Conservation (phyloP, 2,888 invertebrate genomes). For the Neocrepidodera transversa region DNA sequence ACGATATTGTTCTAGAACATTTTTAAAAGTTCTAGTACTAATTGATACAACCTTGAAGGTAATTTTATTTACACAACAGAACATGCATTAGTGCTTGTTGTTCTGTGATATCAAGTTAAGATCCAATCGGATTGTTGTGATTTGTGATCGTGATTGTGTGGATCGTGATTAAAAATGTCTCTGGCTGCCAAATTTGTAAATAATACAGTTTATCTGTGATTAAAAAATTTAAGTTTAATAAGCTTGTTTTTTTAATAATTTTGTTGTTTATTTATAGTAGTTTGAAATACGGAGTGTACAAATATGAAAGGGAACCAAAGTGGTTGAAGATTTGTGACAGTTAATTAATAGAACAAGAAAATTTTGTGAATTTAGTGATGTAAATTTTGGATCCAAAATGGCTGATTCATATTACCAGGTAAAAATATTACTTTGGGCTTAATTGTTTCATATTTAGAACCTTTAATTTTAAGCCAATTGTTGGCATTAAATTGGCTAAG, state of each 20-base stretch:
- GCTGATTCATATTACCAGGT: constrained; percentile 73
- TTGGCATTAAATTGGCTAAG: constrained; percentile 1
- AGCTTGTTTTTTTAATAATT: neutral
- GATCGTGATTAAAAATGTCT: constrained; percentile 29
- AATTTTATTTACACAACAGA: neutral
- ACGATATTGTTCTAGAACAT: too few species aligned
- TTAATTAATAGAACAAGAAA: constrained; percentile 21
- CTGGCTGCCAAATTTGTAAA: constrained; percentile 37
- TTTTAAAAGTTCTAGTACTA: too few species aligned
- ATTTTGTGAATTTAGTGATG: constrained; percentile 34
- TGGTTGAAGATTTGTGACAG: constrained; percentile 25
- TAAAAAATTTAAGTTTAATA: constrained; percentile 11
- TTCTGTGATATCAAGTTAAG: neutral
- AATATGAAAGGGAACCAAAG: constrained; percentile 19
- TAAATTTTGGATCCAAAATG: constrained; percentile 62
- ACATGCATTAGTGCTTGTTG: neutral
- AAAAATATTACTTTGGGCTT: constrained; percentile 51
- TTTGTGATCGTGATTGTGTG: constrained; percentile 17
- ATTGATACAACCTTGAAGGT: too few species aligned
- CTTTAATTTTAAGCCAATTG: too few species aligned
- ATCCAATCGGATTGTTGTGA: constrained; percentile 21
- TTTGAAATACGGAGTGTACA: constrained; percentile 6
- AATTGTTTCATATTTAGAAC: neutral
- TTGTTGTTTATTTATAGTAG: constrained; percentile 6
- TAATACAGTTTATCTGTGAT: constrained; percentile 26